Evolutionary conservation across 2,888 invertebrate genomes (phyloP).

Genomic region (Gymnoscelis rufifasciata): DNA sequence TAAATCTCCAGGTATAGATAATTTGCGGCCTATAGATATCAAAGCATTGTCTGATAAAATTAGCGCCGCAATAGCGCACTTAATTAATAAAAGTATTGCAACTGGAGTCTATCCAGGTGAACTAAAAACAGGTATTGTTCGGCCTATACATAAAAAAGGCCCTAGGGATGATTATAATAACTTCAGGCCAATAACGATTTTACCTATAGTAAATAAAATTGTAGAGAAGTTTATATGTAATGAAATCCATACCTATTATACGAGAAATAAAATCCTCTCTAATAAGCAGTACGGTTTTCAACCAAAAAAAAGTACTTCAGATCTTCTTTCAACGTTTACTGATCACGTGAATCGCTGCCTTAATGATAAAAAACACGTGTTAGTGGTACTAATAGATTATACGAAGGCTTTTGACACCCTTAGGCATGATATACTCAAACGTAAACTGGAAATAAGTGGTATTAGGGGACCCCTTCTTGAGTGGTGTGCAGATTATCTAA

Average conservation of each 20-base stretch:
- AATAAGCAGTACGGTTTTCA: no score
- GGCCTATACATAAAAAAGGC: conserved; percentile 8
- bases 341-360: background rate
- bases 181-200: conserved; percentile 8
- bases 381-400: no score
- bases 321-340: conserved; percentile 6
- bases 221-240: conserved; percentile 5
- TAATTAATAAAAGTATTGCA: no score
- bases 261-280: background rate
- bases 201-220: conserved; percentile 8
- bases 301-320: conserved; percentile 4
- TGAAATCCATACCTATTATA: conserved; percentile 1
- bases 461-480: conserved; percentile 1
- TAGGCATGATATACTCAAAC: background rate
- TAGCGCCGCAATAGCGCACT: no score
- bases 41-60: no score
- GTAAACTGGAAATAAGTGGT: background rate
- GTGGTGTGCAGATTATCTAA: conserved; percentile 2
- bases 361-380: background rate
- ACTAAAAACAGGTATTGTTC: conserved; percentile 2
- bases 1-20: conserved; percentile 8
- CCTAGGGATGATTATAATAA: background rate
- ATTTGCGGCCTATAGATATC: conserved; percentile 4
- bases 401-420: conserved; percentile 8
- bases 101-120: no score